A percentile compares a stretch with the other conserved stretches of the same genome.
Conservation (phyloP, 2,888 invertebrate genomes). For the Steinernema scapterisci region DNA sequence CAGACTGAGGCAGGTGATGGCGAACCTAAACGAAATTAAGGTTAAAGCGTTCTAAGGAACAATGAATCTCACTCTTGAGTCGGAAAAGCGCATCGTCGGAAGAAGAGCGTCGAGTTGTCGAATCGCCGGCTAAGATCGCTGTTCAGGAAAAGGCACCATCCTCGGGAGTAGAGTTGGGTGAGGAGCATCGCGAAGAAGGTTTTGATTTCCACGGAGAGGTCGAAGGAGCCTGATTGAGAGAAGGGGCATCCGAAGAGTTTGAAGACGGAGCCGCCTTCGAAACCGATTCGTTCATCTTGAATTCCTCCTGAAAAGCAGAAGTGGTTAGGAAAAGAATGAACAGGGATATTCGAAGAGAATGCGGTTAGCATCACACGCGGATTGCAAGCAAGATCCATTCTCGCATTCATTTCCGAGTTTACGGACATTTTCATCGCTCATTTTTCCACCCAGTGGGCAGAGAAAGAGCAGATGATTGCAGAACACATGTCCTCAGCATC, state of each 20-base stretch:
- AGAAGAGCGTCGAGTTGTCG: conserved; percentile 23
- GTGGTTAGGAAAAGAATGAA: background rate
- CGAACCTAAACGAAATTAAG: background rate
- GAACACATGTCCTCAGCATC: too few relatives aligned
- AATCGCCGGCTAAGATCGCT: conserved; percentile 1
- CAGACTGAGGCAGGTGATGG: conserved; percentile 34
- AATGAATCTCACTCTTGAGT: background rate
- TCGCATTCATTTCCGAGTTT: too few relatives aligned
- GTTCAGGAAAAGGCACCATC: conserved; percentile 2
- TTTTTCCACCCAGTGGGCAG: too few relatives aligned
- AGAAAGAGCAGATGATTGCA: too few relatives aligned
- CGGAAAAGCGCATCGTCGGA: background rate
- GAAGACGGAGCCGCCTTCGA: conserved; percentile 4
- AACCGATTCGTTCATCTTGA: background rate
- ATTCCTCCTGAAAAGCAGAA: background rate
- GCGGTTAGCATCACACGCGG: too few relatives aligned
- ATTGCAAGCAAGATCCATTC: too few relatives aligned
- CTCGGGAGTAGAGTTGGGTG: background rate
- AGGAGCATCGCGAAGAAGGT: background rate
- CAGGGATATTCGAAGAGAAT: too few relatives aligned
- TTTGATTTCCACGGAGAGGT: background rate
- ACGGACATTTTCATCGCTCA: too few relatives aligned
- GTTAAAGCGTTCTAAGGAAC: too few relatives aligned
- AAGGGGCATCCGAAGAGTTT: conserved; percentile 8
- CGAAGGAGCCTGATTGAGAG: background rate